Evolutionary conservation across 2,113 vertebrate species (phyloP), one percentile per base, ranked within the genome.

Genomic region (Sceloporus undulatus): DNA sequence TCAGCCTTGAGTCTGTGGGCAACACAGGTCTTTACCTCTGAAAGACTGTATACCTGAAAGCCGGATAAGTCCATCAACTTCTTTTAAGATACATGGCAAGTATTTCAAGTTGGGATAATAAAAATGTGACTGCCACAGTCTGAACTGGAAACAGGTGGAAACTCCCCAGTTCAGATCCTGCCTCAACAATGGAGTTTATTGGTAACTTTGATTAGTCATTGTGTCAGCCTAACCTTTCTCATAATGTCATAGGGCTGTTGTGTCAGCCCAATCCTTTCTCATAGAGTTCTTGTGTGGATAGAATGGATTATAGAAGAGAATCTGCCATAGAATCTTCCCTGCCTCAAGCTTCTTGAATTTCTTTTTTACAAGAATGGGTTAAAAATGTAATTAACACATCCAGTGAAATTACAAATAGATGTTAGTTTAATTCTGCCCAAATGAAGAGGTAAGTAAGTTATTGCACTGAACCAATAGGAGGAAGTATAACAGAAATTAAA

Each of bases 401-500:
- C 79, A 19, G 10, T 76, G 2, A 23, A 56, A 40, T 86, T 78
- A 79, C 23, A 62, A 62, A 62, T 29, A 29, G 2, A 73, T 29
- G 48, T 54, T n/a, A 85, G 14, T 54, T 66, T 79, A 86, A 66
- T 65, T 48, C 19, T 65, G 23, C 56, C 25, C 5, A 85, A 21
- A 9, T 70, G 27, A 82, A 74, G 27, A 82, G 9, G 0, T 6
- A 59, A 21, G 84, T 27, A 85, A 90, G 70, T 42, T 79, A 34
- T 66, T 5, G 52, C 14, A 85, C 66, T 86, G 88, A 78, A 79
- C 82, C 14, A 87, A 91, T 34, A 77, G 13, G 48, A 92, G 81
- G 18, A 88, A 11, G 4, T 34, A 86, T 65, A 88, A 85, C 4
- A 70, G 29, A 88, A 85, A 89, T 65, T 59, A 79, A 83, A 79